Evolutionary conservation across 1,140 invertebrate genomes (phyloP).

Genomic region (Aphaenogaster ashmeadi): DNA sequence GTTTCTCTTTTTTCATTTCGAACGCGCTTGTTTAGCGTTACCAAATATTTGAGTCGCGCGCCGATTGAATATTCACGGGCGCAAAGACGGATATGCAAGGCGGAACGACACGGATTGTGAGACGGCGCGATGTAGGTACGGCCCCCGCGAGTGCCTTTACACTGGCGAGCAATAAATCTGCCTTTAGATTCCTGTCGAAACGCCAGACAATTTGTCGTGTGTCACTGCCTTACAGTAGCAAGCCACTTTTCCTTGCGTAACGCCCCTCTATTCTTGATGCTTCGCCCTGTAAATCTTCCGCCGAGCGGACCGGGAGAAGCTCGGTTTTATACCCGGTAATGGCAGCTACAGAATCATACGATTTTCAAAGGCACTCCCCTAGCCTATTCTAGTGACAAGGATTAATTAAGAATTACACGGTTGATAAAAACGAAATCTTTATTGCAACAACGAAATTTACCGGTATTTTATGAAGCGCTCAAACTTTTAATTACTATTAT

Average conservation of each 20-base stretch:
- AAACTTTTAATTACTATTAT: not conserved
- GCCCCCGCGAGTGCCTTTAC: slow-evolving; percentile 65
- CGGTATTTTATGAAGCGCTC: not conserved
- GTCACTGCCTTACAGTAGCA: slow-evolving; percentile 65
- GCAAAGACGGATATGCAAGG: slow-evolving; percentile 37
- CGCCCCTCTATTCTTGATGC: slow-evolving; percentile 68
- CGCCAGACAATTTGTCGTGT: slow-evolving; percentile 72
- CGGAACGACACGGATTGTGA: slow-evolving; percentile 54
- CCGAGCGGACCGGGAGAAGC: slow-evolving; percentile 34
- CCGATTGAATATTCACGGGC: slow-evolving; percentile 55
- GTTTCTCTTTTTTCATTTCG: not conserved
- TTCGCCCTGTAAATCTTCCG: slow-evolving; percentile 53
- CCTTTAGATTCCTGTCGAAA: slow-evolving; percentile 75
- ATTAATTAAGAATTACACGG: slow-evolving; percentile 37
- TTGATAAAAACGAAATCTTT: slow-evolving; percentile 25
- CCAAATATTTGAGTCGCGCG: slow-evolving; percentile 14
- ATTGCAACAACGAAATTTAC: not conserved
- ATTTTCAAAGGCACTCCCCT: slow-evolving; percentile 26
- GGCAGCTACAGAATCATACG: slow-evolving; percentile 23
- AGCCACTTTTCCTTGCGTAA: slow-evolving; percentile 69
- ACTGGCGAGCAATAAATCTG: slow-evolving; percentile 71
- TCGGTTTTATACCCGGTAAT: slow-evolving; percentile 42
- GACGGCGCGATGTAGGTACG: slow-evolving; percentile 53
- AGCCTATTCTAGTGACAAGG: not conserved
- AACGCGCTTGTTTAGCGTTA: slow-evolving; percentile 9